Evolutionary conservation across 1,140 invertebrate species (phyloP).

Genomic region (Plutomurus gul): DNA sequence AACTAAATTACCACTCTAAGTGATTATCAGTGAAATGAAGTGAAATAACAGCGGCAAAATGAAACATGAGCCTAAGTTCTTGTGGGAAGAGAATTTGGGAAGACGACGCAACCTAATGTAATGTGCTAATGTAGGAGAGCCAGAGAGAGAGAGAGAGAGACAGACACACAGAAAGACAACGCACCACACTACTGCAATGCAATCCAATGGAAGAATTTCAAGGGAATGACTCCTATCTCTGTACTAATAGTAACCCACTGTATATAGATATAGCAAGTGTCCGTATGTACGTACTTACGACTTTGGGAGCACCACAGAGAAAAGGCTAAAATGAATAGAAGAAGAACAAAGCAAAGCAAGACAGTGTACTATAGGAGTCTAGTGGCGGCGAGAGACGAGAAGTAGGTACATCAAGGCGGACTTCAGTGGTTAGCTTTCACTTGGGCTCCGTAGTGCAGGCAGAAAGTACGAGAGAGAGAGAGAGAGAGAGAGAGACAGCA

Average conservation of each 20-base stretch:
- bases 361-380: not conserved
- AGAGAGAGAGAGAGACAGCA: slow-evolving; percentile 9
- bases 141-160: no score
- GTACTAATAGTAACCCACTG: no score
- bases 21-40: slow-evolving; percentile 29
- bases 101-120: not conserved
- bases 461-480: not conserved
- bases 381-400: no score
- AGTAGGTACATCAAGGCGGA: no score
- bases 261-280: no score
- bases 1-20: slow-evolving; percentile 29
- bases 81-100: slow-evolving; percentile 2
- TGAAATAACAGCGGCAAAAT: slow-evolving; percentile 24
- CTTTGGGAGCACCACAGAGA: not conserved
- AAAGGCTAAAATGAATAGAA: not conserved
- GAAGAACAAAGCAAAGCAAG: slow-evolving; percentile 30
- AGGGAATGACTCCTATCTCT: no score
- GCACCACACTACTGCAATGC: no score
- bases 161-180: no score
- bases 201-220: no score
- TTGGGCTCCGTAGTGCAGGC: no score
- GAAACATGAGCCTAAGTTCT: slow-evolving; percentile 24
- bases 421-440: no score
- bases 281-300: not conserved
- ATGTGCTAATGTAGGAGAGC: no score